A percentile compares a stretch with the other conserved stretches of the same genome.
Conservation (phyloP, 2,113 vertebrate species). For the Prionailurus viverrinus region DNA sequence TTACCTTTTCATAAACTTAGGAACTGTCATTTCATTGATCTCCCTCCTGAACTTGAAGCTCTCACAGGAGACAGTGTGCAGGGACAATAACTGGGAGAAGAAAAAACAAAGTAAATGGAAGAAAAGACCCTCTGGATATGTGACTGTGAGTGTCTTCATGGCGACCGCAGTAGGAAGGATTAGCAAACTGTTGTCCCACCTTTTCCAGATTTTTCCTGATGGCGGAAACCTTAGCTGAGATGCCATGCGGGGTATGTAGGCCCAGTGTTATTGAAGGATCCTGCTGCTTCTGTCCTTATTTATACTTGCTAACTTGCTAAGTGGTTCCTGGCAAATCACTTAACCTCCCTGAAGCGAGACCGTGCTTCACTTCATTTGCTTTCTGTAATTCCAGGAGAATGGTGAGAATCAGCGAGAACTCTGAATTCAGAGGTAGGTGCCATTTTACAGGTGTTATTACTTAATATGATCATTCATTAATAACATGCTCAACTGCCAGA, state of each 20-base stretch:
- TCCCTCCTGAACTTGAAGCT: not conserved
- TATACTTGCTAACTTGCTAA: constrained; percentile 56
- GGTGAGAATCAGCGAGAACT: not conserved
- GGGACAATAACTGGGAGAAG: not conserved
- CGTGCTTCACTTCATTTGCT: not conserved
- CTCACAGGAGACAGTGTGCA: not conserved
- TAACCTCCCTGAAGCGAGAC: constrained; percentile 40
- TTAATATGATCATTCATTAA: not conserved
- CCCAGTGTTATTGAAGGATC: not conserved
- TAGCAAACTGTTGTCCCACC: too few relatives aligned
- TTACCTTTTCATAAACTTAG: not conserved
- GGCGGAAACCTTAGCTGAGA: not conserved
- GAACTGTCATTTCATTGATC: not conserved
- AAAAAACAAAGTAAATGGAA: not conserved
- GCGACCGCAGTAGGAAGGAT: not conserved
- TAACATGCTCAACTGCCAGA: not conserved
- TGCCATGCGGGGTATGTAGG: not conserved
- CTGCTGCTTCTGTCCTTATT: not conserved
- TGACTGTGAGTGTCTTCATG: not conserved
- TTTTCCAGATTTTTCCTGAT: not conserved
- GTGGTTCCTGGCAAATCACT: constrained; percentile 16
- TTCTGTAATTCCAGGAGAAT: not conserved
- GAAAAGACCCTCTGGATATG: not conserved
- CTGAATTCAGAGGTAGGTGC: not conserved
- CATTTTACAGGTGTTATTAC: not conserved